A percentile compares a stretch with the other conserved stretches of the same genome.
These are phyloP conservation scores for Macrobrachium rosenbergii DNA, from an alignment of 1,140 invertebrate species.

Conservation along the genomic window DNA sequence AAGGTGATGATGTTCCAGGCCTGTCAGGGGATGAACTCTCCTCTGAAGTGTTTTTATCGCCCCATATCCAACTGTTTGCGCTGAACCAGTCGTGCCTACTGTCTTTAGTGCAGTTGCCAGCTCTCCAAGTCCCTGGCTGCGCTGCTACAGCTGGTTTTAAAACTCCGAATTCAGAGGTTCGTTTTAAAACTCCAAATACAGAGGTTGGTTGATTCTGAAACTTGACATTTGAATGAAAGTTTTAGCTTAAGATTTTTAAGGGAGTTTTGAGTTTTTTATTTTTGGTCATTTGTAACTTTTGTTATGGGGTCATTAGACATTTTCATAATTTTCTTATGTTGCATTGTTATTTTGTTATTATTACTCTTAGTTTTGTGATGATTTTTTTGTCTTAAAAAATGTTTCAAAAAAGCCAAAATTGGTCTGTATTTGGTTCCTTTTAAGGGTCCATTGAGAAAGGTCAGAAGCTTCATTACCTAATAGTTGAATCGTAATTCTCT, in stretches of 20 bases:
- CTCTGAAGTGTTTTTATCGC: constrained; percentile 84
- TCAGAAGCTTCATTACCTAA: too few species aligned
- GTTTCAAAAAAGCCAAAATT: not conserved
- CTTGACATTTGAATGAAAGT: not conserved
- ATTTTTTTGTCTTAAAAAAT: not conserved
- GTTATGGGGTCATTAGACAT: too few species aligned
- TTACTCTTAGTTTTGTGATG: not conserved
- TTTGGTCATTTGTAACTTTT: too few species aligned
- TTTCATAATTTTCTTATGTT: too few species aligned
- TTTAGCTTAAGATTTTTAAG: too few species aligned
- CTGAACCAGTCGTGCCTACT: constrained; percentile 84
- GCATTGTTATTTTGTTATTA: not conserved
- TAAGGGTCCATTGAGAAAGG: not conserved
- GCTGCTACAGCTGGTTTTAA: constrained; percentile 82
- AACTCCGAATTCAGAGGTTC: constrained; percentile 63
- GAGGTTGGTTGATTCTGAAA: constrained; percentile 38
- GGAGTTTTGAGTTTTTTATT: too few species aligned
- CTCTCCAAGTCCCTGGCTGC: constrained; percentile 84
- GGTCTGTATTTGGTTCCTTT: not conserved
- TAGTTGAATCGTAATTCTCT: not conserved
- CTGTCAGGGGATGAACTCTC: constrained; percentile 81
- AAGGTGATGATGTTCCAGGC: constrained; percentile 91
- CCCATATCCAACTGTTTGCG: constrained; percentile 89
- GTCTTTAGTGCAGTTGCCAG: constrained; percentile 93
- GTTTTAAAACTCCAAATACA: constrained; percentile 69